A percentile compares a stretch with the other conserved stretches of the same genome.
These are phyloP conservation scores for Rhorus exstirpatorius DNA, from an alignment of 2,888 invertebrate genomes.

Conservation along the genomic window DNA sequence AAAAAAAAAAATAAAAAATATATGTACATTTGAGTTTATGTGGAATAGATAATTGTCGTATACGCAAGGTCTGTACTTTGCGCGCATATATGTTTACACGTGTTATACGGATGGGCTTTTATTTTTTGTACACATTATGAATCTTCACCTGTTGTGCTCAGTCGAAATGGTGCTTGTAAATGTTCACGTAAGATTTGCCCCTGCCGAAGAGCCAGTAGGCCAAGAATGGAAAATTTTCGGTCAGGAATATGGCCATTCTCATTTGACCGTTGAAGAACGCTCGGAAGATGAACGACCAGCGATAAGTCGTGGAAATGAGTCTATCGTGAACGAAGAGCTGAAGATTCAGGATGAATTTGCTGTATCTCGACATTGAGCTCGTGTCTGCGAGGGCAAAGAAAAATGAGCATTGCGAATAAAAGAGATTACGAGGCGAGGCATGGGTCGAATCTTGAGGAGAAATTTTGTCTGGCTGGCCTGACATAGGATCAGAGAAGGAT, in stretches of 20 bases:
- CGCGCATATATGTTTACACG: neutral
- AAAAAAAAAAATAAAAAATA: too few relatives aligned
- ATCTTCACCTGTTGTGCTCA: constrained; percentile 53
- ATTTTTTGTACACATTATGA: too few relatives aligned
- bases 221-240: constrained; percentile 90
- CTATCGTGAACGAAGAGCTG: constrained; percentile 84
- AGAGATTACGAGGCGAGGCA: too few relatives aligned
- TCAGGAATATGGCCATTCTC: constrained; percentile 88
- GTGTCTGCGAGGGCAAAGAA: constrained; percentile 75
- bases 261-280: constrained; percentile 89
- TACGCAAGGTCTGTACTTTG: neutral
- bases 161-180: constrained; percentile 82
- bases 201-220: constrained; percentile 90
- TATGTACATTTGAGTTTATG: constrained; percentile 7
- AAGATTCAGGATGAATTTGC: constrained; percentile 81
- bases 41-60: neutral
- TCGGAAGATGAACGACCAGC: constrained; percentile 87
- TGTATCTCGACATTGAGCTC: constrained; percentile 78
- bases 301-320: constrained; percentile 79
- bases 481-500: too few relatives aligned
- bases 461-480: too few relatives aligned
- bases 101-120: too few relatives aligned
- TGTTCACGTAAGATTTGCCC: constrained; percentile 88
- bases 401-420: too few relatives aligned
- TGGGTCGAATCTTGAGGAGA: too few relatives aligned